Evolutionary conservation across 2,888 invertebrate genomes (phyloP).

Genomic region (Dendrolimus houi): DNA sequence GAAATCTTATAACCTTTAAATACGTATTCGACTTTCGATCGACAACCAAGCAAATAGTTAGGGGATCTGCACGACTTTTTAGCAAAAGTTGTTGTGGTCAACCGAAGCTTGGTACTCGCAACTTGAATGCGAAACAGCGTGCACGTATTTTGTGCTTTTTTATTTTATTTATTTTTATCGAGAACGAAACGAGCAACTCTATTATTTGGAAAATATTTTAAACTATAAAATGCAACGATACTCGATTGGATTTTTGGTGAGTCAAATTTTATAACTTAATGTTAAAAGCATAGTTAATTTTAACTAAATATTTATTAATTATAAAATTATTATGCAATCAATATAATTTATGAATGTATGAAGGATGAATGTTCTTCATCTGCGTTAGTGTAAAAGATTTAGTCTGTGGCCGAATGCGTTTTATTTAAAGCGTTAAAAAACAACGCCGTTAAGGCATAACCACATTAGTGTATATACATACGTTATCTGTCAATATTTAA

Average conservation of each 20-base stretch:
- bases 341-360: too few relatives aligned
- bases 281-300: too few relatives aligned
- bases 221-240: slow-evolving; percentile 17
- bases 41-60: slow-evolving; percentile 25
- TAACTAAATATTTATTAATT: too few relatives aligned
- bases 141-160: slow-evolving; percentile 22
- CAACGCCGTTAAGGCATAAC: too few relatives aligned
- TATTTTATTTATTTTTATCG: not conserved
- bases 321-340: too few relatives aligned
- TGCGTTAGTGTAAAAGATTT: too few relatives aligned
- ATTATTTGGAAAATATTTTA: not conserved
- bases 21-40: slow-evolving; percentile 20
- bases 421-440: too few relatives aligned
- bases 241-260: slow-evolving; percentile 38
- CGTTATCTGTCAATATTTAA: too few relatives aligned
- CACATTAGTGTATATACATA: too few relatives aligned
- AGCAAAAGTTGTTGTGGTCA: slow-evolving; percentile 45
- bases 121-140: slow-evolving; percentile 25
- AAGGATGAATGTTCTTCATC: too few relatives aligned
- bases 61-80: slow-evolving; percentile 13
- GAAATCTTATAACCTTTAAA: not conserved
- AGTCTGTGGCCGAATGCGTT: too few relatives aligned
- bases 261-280: slow-evolving; percentile 12
- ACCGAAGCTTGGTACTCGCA: slow-evolving; percentile 34
- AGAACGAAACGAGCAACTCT: not conserved